Evolutionary conservation across 2,797 vertebrate species (phyloP).

Genomic region (Malurus splendens): DNA sequence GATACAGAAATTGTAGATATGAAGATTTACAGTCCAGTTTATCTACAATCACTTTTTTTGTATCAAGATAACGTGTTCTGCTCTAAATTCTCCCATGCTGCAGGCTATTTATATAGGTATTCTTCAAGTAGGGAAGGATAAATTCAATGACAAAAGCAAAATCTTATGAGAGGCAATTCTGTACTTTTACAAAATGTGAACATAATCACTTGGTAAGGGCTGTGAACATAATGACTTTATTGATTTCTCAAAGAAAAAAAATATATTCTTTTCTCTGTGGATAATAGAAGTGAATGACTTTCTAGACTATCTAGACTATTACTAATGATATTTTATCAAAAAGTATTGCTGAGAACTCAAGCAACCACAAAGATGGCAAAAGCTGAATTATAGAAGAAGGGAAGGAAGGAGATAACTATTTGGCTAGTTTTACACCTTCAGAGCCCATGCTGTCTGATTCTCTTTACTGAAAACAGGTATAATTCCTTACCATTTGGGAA

Average conservation of each 20-base stretch:
- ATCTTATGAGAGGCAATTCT: neutral
- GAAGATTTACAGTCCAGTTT: neutral
- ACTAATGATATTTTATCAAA: neutral
- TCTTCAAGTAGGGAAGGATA: neutral
- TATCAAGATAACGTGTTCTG: neutral
- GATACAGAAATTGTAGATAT: neutral
- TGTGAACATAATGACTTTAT: neutral
- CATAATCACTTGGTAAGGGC: neutral
- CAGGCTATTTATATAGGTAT: neutral
- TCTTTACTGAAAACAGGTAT: neutral
- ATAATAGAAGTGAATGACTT: neutral
- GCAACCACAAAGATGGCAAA: neutral
- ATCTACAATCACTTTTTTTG: neutral
- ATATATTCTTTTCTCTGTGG: neutral
- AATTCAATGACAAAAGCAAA: neutral
- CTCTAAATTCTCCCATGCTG: neutral
- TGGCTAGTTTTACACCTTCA: neutral
- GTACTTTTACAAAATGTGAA: neutral
- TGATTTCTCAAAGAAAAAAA: neutral
- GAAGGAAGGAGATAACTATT: neutral
- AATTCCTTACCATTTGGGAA: neutral
- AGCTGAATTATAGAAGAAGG: neutral
- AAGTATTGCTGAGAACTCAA: neutral
- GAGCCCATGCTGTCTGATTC: neutral
- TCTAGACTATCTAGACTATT: neutral